phyloP scores from a whole-genome alignment of 2,888 invertebrate species.

The Drosophila leonis region DNA sequence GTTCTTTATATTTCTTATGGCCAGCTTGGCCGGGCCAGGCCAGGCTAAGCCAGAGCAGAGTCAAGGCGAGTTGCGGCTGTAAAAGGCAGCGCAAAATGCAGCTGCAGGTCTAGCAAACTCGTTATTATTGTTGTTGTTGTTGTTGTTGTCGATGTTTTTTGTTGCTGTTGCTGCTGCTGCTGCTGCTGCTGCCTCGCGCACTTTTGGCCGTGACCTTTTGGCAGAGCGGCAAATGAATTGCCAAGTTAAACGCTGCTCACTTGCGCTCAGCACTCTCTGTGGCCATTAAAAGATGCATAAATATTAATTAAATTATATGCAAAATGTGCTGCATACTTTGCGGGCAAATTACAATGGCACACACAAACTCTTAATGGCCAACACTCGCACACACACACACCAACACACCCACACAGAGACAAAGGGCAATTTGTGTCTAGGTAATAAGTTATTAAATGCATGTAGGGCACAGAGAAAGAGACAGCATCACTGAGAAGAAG shows the following conservation, averaged over 20 bases:
- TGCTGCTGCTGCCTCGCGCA: constrained; percentile 54
- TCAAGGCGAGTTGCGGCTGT: constrained; percentile 68
- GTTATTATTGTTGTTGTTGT: constrained; percentile 47
- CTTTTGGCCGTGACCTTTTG: constrained; percentile 79
- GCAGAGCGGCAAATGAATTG: constrained; percentile 60
- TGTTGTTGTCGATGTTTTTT: constrained; percentile 28
- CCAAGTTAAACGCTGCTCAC: constrained; percentile 20
- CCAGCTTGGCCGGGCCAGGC: constrained; percentile 42
- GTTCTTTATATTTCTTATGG: constrained; percentile 36
- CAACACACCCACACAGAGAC: constrained; percentile 9
- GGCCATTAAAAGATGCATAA: constrained; percentile 69
- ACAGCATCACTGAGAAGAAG: constrained; percentile 10
- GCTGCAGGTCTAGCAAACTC: constrained; percentile 68
- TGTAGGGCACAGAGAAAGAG: constrained; percentile 10
- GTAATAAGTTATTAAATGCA: constrained; percentile 71
- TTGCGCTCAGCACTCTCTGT: constrained; percentile 6
- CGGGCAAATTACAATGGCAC: constrained; percentile 42
- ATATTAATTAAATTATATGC: constrained; percentile 77
- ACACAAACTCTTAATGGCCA: constrained; percentile 38
- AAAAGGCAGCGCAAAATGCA: constrained; percentile 64
- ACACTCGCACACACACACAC: not conserved
- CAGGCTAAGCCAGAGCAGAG: constrained; percentile 43
- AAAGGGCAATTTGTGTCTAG: constrained; percentile 57
- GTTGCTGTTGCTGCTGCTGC: constrained; percentile 30
- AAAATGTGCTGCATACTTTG: constrained; percentile 75